These are phyloP conservation scores for Cassiopea andromeda DNA, from an alignment of 30 jellyfish, hydroid and myxozoan species.

Conservation along the genomic window DNA sequence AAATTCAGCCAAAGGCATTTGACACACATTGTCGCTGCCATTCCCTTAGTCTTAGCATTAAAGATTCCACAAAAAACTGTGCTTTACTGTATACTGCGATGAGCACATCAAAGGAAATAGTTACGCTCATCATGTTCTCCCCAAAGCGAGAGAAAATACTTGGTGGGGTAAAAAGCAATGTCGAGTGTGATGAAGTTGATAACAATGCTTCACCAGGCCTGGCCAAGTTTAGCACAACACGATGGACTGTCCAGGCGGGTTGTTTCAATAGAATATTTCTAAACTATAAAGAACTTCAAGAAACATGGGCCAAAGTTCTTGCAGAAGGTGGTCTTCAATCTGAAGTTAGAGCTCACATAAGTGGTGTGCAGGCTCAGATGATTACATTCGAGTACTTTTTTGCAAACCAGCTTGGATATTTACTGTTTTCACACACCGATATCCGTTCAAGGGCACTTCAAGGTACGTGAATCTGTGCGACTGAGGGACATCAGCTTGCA, in stretches of 20 bases:
- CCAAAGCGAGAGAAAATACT: constrained; percentile 53
- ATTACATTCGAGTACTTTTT: constrained; percentile 47
- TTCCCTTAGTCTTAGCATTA: constrained; percentile 40
- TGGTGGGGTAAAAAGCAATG: constrained; percentile 34
- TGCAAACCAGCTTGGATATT: constrained; percentile 64
- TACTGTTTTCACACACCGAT: constrained; percentile 68
- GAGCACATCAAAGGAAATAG: constrained; percentile 43
- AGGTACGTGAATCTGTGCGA: constrained; percentile 58
- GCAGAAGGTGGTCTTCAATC: constrained; percentile 49
- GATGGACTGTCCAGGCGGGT: constrained; percentile 81
- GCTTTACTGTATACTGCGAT: constrained; percentile 3
- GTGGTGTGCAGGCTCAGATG: constrained; percentile 66
- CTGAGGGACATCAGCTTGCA: constrained; percentile 63
- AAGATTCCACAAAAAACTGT: background rate
- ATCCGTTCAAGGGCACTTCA: constrained; percentile 70
- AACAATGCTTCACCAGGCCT: background rate
- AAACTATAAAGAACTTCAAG: constrained; percentile 33
- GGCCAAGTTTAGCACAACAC: constrained; percentile 37
- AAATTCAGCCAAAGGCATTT: constrained; percentile 10
- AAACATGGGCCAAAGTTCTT: constrained; percentile 48
- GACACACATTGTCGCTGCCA: constrained; percentile 75
- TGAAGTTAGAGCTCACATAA: constrained; percentile 68
- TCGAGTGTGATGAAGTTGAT: constrained; percentile 2
- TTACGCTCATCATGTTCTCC: constrained; percentile 38
- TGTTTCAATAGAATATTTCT: constrained; percentile 66